Percentiles rank a stretch among this genome's conserved stretches.
These are phyloP conservation scores for Hydrozoanthus gracilis DNA, from an alignment of 92 coral and sea anemone genomes.

Conservation along the genomic window DNA sequence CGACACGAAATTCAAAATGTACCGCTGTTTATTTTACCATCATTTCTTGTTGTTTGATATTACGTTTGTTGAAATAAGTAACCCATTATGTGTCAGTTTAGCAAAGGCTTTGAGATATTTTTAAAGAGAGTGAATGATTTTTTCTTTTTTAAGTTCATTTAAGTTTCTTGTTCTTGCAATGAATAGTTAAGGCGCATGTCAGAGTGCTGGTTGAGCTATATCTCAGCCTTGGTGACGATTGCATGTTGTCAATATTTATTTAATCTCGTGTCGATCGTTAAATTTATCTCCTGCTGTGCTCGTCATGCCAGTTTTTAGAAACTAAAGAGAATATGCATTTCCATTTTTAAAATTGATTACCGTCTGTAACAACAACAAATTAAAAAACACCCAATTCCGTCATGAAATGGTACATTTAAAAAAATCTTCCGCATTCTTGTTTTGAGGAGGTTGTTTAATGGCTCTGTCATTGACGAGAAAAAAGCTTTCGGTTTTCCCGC, in stretches of 20 bases:
- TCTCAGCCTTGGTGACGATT: neutral
- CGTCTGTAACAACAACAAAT: too few relatives aligned
- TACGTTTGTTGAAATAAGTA: too few relatives aligned
- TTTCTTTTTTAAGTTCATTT: too few relatives aligned
- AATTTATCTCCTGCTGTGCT: slow-evolving; percentile 30
- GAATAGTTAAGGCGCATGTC: too few relatives aligned
- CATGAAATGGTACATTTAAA: neutral
- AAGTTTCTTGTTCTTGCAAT: neutral
- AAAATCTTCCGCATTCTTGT: slow-evolving; percentile 7
- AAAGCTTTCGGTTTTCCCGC: neutral
- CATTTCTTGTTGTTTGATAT: too few relatives aligned
- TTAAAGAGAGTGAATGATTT: neutral
- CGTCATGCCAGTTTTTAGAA: neutral
- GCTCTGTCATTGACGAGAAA: neutral
- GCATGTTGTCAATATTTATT: slow-evolving; percentile 6
- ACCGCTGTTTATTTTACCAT: too few relatives aligned
- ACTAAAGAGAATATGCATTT: neutral
- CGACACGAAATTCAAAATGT: too few relatives aligned
- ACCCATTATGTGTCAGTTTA: too few relatives aligned
- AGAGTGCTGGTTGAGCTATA: too few relatives aligned
- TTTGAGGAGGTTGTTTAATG: neutral
- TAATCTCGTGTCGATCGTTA: neutral
- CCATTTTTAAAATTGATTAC: neutral
- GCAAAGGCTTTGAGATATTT: neutral
- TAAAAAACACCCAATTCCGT: neutral